Evolutionary conservation across 2,113 vertebrate species (phyloP).

Genomic region (Chlamydotis undulata): DNA sequence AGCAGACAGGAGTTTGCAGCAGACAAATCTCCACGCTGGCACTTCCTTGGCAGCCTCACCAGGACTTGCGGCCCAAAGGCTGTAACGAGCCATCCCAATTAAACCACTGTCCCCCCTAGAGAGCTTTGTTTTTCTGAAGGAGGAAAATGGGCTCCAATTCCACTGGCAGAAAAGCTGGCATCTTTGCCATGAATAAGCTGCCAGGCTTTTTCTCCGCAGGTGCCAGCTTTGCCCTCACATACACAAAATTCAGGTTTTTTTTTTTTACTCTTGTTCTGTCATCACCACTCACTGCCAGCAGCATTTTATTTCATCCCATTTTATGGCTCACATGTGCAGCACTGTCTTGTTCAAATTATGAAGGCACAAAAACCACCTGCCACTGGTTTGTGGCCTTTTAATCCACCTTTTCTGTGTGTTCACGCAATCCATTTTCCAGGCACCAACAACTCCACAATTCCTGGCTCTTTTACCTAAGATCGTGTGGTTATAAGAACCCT

Average conservation of each 20-base stretch:
- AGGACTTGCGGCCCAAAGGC: not conserved
- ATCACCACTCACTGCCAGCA: not conserved
- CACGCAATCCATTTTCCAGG: not conserved
- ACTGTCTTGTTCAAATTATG: not conserved
- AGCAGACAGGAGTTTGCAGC: not conserved
- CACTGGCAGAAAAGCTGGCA: not conserved
- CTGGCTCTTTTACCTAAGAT: not conserved
- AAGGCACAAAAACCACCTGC: conserved; percentile 32
- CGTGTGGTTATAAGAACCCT: not conserved
- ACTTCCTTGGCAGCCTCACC: not conserved
- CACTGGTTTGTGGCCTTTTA: not conserved
- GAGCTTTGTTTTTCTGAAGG: not conserved
- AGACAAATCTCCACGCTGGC: not conserved
- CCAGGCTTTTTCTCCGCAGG: not conserved
- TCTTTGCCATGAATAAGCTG: not conserved
- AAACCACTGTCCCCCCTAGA: not conserved
- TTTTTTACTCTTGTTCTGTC: not conserved
- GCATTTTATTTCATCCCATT: not conserved
- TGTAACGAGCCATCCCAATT: not conserved
- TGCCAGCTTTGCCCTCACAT: not conserved
- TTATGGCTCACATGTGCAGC: not conserved
- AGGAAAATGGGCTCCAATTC: not conserved
- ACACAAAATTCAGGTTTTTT: not conserved
- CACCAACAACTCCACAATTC: not conserved
- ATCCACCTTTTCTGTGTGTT: not conserved